Conservation (phyloP, 2,888 invertebrate species). For the Hirtodrosophila histrioides region DNA sequence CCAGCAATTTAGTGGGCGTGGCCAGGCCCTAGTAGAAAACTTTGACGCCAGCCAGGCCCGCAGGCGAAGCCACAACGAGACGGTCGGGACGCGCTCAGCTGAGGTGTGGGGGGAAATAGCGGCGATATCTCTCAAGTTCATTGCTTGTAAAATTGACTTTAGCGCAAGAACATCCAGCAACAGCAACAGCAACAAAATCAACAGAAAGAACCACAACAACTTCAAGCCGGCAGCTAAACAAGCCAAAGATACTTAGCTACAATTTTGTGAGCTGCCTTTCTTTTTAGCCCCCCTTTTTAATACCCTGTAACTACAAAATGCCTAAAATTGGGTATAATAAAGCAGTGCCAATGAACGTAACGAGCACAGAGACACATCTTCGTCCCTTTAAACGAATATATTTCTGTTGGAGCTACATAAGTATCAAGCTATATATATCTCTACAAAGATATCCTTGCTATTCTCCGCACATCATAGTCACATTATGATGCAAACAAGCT, state of each 20-base stretch:
- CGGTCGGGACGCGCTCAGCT: neutral
- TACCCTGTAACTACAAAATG: conserved; percentile 7
- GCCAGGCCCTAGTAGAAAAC: conserved; percentile 58
- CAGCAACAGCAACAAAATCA: conserved; percentile 14
- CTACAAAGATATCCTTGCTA: no score
- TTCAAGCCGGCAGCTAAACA: conserved; percentile 65
- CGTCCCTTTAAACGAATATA: no score
- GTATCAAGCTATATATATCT: no score
- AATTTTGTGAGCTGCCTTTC: conserved; percentile 58
- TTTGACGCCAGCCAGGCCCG: conserved; percentile 62
- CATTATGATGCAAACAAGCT: no score
- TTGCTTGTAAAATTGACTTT: conserved; percentile 76
- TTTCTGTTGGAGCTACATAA: no score
- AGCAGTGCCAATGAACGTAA: no score
- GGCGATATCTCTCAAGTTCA: conserved; percentile 66
- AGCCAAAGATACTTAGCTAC: conserved; percentile 72
- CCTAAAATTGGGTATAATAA: no score
- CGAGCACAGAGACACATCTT: no score
- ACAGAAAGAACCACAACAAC: conserved; percentile 27
- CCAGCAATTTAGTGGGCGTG: conserved; percentile 70
- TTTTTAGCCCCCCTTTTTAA: conserved; percentile 29
- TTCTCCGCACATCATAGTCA: no score
- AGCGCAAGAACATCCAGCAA: conserved; percentile 50
- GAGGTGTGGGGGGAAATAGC: conserved; percentile 30
- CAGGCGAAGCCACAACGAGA: conserved; percentile 24